Conservation (phyloP, 1,140 invertebrate species). For the Bilobella aurantiaca region DNA sequence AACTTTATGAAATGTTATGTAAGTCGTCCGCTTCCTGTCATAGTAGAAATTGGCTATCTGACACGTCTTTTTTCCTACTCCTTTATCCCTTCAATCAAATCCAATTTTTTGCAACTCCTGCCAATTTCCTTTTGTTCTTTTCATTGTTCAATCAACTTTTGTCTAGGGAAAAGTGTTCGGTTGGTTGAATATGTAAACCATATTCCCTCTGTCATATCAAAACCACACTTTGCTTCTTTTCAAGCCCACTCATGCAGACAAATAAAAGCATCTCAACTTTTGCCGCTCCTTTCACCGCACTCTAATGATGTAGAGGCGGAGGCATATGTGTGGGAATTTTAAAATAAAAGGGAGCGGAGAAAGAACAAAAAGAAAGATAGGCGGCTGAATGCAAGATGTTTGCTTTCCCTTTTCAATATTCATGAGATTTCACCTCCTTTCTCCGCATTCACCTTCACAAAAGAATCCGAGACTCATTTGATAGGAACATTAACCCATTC, state of each 20-base stretch:
- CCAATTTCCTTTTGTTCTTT: background rate
- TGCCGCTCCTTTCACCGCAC: background rate
- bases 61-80: too few species aligned
- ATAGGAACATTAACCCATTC: background rate
- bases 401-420: constrained; percentile 20
- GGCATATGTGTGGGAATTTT: background rate
- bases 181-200: background rate
- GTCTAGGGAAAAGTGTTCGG: background rate
- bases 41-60: too few species aligned
- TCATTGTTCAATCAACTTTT: constrained; percentile 8
- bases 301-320: background rate
- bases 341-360: background rate
- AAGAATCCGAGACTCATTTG: constrained; percentile 6
- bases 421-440: constrained; percentile 25
- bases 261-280: constrained; percentile 4
- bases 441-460: constrained; percentile 3
- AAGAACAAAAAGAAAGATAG: background rate
- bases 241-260: background rate
- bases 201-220: background rate
- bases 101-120: background rate
- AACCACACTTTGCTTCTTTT: background rate
- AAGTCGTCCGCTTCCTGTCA: background rate
- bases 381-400: background rate
- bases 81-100: constrained; percentile 6
- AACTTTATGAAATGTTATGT: background rate